Base-by-base conservation (phyloP, 2,888 invertebrate species). In the Conus canariensis region DNA sequence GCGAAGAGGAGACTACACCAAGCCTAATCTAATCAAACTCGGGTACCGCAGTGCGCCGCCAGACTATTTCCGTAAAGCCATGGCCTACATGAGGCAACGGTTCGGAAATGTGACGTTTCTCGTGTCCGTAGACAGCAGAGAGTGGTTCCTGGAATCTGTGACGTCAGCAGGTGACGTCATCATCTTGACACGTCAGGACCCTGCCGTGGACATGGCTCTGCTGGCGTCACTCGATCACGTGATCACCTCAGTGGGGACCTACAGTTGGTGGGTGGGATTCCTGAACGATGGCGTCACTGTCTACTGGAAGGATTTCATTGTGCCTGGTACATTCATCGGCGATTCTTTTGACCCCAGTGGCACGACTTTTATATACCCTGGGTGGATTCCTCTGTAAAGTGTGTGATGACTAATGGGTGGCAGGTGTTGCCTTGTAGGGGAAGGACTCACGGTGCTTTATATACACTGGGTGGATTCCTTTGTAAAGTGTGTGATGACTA, bases 191-290 rank as follows among this genome's bases (percentile, higher is more conserved):
- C 89, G 83, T 25, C 56, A 45, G n/a, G n/a, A 74, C 16, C 89
- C 92, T 10, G 92, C 88, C 59, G 89, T 93, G 9, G 93, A 93
- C 85, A 70, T 94, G 58, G 93, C 94, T 0, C 30, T 94, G n/a
- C 90, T 94, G 12, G 83, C 93, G 14, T 88, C 91, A 85, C 94
- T 93, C 91, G 92, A 94, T 85, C 94, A 94, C 89, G 92, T 92
- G 14, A 93, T 94, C 12, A 93, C 92, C 80, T 93, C 93, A 0
- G 93, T 94, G 6, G 94, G 94, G 0, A 93, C 94, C 9, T 94
- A 92, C 88, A 91, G 93, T 70, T 94, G 94, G 94, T 94, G 94
- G 94, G 90, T 92, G 9, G 92, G 91, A 3, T 94, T 92, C 92
- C 89, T 94, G 70, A 91, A 92, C n/a, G 19, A 19, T 0, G 94